Evolutionary conservation across 1,140 invertebrate species (phyloP), one percentile per base, ranked within the genome.

Genomic region (Aphelenchoides besseyi): DNA sequence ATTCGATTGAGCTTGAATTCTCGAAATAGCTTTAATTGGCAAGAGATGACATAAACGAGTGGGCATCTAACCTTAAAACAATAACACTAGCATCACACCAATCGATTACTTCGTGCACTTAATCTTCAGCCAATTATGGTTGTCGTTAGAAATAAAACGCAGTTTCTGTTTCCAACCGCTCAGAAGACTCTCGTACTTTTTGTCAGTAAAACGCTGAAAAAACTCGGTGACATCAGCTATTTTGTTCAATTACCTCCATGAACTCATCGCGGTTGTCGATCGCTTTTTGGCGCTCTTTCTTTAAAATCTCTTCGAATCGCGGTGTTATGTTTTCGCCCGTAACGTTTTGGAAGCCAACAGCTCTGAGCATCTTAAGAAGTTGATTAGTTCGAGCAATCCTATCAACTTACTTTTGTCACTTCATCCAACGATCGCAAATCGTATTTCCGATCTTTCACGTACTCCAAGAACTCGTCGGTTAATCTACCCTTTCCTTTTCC

Each of bases 361-460:
- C 76, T 69, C 86, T 85, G 53, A 87, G 71, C 2, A 87, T 76
- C 85, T 86, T n/a, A 72, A 53, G n/a, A 36, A 74, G 32, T 8
- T 53, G n/a, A n/a, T n/a, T n/a, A n/a, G n/a, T n/a, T n/a, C n/a
- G n/a, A n/a, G n/a, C n/a, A n/a, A n/a, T 32, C 5, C 8, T 0
- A 1, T 18, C 59, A 77, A 16, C 83, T 67, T 59, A 88, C 85
- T 74, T 88, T 77, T 57, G 86, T 87, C 78, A 89, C 89, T 62
- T 87, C 81, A 26, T 82, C 64, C 12, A 88, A 85, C 5, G 86
- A 87, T 9, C 88, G 80, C 8, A 90, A 79, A 72, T 86, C 84
- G 74, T 89, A 89, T 2, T 88, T 87, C 79, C 89, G 79, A 72
- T 88, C 86, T 62, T 85, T 83, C 8, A 89, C 88, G 71, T 90